A percentile compares a stretch with the other conserved stretches of the same genome.
phyloP scores from a whole-genome alignment of 2,888 invertebrate species.

The Brenthis hecate region DNA sequence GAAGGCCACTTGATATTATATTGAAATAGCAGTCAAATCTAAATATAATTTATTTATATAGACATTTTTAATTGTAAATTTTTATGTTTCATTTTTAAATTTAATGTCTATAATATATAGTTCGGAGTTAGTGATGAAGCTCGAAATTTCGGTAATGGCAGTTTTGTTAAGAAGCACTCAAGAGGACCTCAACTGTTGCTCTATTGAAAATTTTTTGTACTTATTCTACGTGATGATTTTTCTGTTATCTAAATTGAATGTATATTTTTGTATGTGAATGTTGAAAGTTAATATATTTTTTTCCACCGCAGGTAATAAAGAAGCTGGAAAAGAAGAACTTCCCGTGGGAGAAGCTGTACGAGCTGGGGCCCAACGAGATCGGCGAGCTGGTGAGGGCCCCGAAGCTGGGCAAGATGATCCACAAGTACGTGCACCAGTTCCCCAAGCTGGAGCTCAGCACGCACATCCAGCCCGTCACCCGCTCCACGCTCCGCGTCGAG shows the following conservation, averaged over 20 bases:
- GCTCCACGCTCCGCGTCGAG: constrained; percentile 96
- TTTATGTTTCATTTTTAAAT: no score
- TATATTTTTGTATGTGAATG: not conserved
- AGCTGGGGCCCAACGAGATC: constrained; percentile 97
- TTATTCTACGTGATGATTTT: no score
- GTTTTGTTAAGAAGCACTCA: no score
- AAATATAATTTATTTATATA: no score
- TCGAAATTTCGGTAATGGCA: no score
- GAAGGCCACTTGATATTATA: no score
- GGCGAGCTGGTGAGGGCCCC: constrained; percentile 95
- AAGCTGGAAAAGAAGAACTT: constrained; percentile 99
- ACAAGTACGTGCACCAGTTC: constrained; percentile 97
- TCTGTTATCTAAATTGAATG: not conserved
- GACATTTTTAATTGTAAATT: no score
- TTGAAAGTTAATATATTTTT: not conserved
- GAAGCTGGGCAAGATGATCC: constrained; percentile 95
- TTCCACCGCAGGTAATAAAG: constrained; percentile 84
- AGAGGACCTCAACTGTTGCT: no score
- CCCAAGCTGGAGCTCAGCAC: constrained; percentile 98
- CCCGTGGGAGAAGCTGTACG: constrained; percentile 96
- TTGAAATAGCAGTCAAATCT: no score
- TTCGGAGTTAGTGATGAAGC: no score
- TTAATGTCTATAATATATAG: no score
- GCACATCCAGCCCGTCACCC: constrained; percentile 98
- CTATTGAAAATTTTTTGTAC: no score